phyloP scores from a whole-genome alignment of 2,888 invertebrate genomes.

The Latrodectus elegans region DNA sequence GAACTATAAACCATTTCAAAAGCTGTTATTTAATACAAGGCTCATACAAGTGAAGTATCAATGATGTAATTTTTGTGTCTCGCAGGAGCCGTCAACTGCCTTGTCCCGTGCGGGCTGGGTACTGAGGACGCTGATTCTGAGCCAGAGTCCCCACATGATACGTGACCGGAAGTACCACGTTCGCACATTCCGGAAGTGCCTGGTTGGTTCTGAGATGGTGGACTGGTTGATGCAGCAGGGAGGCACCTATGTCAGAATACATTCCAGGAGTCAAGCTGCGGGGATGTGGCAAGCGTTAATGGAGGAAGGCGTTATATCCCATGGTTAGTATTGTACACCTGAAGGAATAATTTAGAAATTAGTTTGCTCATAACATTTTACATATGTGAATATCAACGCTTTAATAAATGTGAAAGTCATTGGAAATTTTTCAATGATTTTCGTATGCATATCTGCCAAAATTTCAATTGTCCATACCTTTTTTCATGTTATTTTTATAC shows the following conservation, averaged over 20 bases:
- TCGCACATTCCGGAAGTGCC: constrained; percentile 81
- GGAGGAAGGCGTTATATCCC: constrained; percentile 85
- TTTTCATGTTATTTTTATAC: too few relatives aligned
- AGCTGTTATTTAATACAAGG: too few relatives aligned
- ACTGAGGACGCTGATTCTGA: constrained; percentile 81
- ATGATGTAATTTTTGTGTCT: background rate
- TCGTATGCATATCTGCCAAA: too few relatives aligned
- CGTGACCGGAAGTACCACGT: constrained; percentile 79
- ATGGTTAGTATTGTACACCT: constrained; percentile 76
- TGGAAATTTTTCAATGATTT: too few relatives aligned
- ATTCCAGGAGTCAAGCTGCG: constrained; percentile 82
- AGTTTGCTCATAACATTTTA: too few relatives aligned
- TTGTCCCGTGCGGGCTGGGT: constrained; percentile 83
- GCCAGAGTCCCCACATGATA: constrained; percentile 80
- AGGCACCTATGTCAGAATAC: constrained; percentile 76
- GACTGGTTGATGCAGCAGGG: constrained; percentile 85
- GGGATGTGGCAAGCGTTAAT: constrained; percentile 89
- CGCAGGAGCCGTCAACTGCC: constrained; percentile 78
- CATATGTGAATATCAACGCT: too few relatives aligned
- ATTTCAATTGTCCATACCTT: too few relatives aligned
- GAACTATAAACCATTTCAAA: too few relatives aligned
- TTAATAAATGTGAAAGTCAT: too few relatives aligned
- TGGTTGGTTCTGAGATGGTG: constrained; percentile 86
- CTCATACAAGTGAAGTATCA: too few relatives aligned
- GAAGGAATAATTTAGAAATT: too few relatives aligned